Evolutionary conservation across 2,113 vertebrate species (phyloP).

Genomic region (Verasper variegatus): DNA sequence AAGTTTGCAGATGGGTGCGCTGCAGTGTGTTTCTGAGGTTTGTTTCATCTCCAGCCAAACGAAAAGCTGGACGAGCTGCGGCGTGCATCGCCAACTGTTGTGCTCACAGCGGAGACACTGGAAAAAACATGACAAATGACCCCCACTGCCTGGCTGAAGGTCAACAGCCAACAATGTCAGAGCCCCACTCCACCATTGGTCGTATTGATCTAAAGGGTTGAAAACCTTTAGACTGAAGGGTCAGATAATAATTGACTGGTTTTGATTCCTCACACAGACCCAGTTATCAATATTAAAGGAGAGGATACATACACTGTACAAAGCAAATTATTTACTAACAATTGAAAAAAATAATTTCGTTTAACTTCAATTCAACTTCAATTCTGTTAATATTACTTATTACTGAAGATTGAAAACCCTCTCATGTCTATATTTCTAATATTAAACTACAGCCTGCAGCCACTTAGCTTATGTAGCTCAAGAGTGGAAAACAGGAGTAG

Average conservation of each 20-base stretch:
- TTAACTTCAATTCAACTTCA: too few relatives aligned
- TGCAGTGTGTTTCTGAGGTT: constrained; percentile 5
- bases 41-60: constrained; percentile 67
- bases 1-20: constrained; percentile 38
- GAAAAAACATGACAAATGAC: constrained; percentile 54
- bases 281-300: background rate
- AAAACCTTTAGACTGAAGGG: background rate
- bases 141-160: constrained; percentile 59
- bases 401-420: too few relatives aligned
- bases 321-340: too few relatives aligned
- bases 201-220: background rate
- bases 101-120: constrained; percentile 35
- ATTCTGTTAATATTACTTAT: too few relatives aligned
- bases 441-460: too few relatives aligned
- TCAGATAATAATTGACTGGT: constrained; percentile 25
- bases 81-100: constrained; percentile 14
- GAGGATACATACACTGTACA: too few relatives aligned
- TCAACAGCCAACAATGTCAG: constrained; percentile 36
- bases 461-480: too few relatives aligned
- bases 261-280: background rate
- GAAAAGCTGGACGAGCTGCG: constrained; percentile 40
- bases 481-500: too few relatives aligned
- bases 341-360: too few relatives aligned
- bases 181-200: background rate
- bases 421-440: too few relatives aligned